These are phyloP conservation scores for Dicrostonyx torquatus DNA, from an alignment of 2,797 vertebrate genomes.

Conservation along the genomic window DNA sequence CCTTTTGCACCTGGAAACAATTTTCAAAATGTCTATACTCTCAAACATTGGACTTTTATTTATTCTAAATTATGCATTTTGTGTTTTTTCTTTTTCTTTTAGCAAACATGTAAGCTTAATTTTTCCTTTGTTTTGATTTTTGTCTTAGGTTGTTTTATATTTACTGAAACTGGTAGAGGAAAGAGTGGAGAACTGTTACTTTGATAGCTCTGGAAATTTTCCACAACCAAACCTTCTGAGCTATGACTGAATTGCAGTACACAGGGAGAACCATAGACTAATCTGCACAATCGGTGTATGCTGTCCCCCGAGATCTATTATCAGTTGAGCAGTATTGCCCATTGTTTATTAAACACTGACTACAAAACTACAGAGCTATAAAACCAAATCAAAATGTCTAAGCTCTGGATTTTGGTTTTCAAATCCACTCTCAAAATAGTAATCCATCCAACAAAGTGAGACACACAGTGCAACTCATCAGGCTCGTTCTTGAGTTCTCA, in stretches of 20 bases:
- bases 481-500: background rate
- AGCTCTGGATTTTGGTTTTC: slow-evolving; percentile 51
- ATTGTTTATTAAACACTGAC: slow-evolving; percentile 60
- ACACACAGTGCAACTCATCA: background rate
- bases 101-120: slow-evolving; percentile 59
- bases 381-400: slow-evolving; percentile 61
- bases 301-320: slow-evolving; percentile 29
- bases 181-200: background rate
- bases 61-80: slow-evolving; percentile 66
- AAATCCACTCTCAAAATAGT: slow-evolving; percentile 59
- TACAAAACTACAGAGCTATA: slow-evolving; percentile 33
- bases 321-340: background rate
- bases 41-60: slow-evolving; percentile 57
- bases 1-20: slow-evolving; percentile 62
- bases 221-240: slow-evolving; percentile 48
- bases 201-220: slow-evolving; percentile 54
- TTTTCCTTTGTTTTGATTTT: slow-evolving; percentile 60
- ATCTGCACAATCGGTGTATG: background rate
- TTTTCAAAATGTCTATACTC: slow-evolving; percentile 53
- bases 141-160: slow-evolving; percentile 59
- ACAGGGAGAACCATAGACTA: slow-evolving; percentile 20
- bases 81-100: slow-evolving; percentile 24
- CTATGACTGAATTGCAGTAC: background rate
- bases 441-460: slow-evolving; percentile 31
- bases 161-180: slow-evolving; percentile 53